Conservation (phyloP, 2,113 vertebrate genomes). For the Arenaria interpres region DNA sequence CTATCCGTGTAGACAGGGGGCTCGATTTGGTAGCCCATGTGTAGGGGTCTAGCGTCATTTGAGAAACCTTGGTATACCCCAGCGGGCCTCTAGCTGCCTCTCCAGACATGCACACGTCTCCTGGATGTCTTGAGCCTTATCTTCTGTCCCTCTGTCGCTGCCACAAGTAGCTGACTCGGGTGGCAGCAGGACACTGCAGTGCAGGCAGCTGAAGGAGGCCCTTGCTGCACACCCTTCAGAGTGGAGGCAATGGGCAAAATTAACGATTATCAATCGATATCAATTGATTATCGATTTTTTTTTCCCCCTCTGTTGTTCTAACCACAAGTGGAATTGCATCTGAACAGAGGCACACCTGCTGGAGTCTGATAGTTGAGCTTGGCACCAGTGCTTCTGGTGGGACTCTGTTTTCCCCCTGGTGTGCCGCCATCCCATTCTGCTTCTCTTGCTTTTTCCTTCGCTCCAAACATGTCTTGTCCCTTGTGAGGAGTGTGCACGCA, state of each 20-base stretch:
- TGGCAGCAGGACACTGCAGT: neutral
- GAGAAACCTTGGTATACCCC: neutral
- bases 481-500: neutral
- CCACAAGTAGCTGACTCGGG: neutral
- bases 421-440: neutral
- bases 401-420: neutral
- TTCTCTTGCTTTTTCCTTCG: neutral
- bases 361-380: accelerated
- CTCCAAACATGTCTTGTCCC: neutral
- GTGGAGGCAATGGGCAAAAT: neutral
- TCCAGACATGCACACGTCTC: neutral
- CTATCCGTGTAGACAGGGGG: neutral
- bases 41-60: neutral
- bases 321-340: neutral
- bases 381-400: neutral
- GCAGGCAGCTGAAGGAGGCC: neutral
- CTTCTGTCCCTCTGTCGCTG: neutral
- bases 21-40: neutral
- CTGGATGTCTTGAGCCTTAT: neutral
- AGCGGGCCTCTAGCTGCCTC: neutral
- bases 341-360: neutral
- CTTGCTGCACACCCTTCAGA: accelerated
- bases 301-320: neutral
- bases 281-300: neutral
- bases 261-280: neutral